Conservation (phyloP, 2,888 invertebrate genomes). For the Candidula unifasciata region DNA sequence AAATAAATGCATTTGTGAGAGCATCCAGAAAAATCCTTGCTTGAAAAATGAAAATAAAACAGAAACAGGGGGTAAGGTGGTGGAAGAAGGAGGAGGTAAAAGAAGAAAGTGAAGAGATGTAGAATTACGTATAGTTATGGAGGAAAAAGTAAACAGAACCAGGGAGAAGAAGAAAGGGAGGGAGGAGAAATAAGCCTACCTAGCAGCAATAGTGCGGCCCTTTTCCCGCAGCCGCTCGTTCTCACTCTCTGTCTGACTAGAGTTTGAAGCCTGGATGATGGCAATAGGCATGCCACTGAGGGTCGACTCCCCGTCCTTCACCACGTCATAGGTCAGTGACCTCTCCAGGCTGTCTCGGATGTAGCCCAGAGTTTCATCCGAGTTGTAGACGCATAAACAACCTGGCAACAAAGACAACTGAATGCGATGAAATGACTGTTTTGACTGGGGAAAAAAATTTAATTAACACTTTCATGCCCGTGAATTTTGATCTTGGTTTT, state of each 20-base stretch:
- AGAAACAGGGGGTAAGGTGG: too few relatives aligned
- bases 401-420: slow-evolving; percentile 69
- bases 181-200: slow-evolving; percentile 79
- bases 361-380: slow-evolving; percentile 93
- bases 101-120: too few relatives aligned
- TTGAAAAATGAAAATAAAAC: too few relatives aligned
- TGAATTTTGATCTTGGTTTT: too few relatives aligned
- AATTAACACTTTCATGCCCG: too few relatives aligned
- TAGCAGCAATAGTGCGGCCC: slow-evolving; percentile 92
- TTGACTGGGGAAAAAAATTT: too few relatives aligned
- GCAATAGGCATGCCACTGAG: slow-evolving; percentile 93
- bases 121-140: too few relatives aligned
- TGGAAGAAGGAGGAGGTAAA: too few relatives aligned
- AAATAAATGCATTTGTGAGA: too few relatives aligned
- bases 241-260: slow-evolving; percentile 89
- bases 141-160: too few relatives aligned
- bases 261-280: slow-evolving; percentile 92
- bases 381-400: slow-evolving; percentile 85
- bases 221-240: slow-evolving; percentile 90
- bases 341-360: slow-evolving; percentile 93
- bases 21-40: too few relatives aligned
- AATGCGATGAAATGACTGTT: too few relatives aligned
- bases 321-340: slow-evolving; percentile 91
- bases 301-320: slow-evolving; percentile 91
- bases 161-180: neutral